These are phyloP conservation scores for Hesperophylax magnus DNA, from an alignment of 1,140 invertebrate species.

Conservation along the genomic window DNA sequence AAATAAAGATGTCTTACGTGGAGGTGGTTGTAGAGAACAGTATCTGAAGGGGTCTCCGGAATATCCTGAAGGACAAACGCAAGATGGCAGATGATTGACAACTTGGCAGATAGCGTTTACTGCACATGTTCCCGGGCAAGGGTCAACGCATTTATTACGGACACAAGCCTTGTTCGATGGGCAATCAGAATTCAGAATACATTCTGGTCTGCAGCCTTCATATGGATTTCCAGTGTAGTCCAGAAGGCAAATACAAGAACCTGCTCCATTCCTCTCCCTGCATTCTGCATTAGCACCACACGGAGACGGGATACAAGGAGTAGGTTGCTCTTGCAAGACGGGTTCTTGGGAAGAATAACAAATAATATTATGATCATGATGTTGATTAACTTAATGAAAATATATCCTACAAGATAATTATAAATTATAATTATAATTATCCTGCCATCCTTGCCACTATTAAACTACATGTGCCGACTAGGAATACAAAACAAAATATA, in stretches of 20 bases:
- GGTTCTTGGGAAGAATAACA: conserved; percentile 51
- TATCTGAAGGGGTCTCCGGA: conserved; percentile 81
- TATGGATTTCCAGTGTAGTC: conserved; percentile 82
- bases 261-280: conserved; percentile 76
- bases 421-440: too few species aligned
- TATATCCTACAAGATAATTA: too few species aligned
- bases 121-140: conserved; percentile 76
- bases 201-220: conserved; percentile 80
- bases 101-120: conserved; percentile 78
- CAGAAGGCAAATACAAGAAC: conserved; percentile 76
- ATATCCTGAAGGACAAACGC: conserved; percentile 78
- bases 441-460: too few species aligned
- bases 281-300: conserved; percentile 82
- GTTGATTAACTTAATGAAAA: conserved; percentile 4
- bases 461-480: too few species aligned
- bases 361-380: conserved; percentile 22
- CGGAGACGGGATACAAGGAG: conserved; percentile 78
- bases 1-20: conserved; percentile 63
- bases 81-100: conserved; percentile 76
- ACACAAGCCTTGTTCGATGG: conserved; percentile 74
- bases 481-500: too few species aligned
- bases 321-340: conserved; percentile 61
- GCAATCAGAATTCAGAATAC: conserved; percentile 79
- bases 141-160: conserved; percentile 75
- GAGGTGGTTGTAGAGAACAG: conserved; percentile 73